A percentile compares a stretch with the other conserved stretches of the same genome.
These are phyloP conservation scores for Lagopus leucura DNA, from an alignment of 2,113 vertebrate species.

Conservation along the genomic window DNA sequence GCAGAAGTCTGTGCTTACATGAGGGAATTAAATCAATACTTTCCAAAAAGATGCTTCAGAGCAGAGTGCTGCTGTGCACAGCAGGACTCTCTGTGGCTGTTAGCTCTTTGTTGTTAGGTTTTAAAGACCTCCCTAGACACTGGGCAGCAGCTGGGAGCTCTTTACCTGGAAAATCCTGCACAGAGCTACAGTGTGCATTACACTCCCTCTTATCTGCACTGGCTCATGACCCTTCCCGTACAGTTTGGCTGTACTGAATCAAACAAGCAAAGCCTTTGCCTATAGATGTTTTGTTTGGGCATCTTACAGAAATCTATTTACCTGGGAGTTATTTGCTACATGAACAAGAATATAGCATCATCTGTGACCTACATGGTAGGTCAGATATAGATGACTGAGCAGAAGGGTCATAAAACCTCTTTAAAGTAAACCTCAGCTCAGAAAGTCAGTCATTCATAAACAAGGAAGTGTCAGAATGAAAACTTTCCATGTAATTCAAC, in stretches of 20 bases:
- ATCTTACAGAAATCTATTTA: neutral
- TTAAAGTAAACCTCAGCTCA: neutral
- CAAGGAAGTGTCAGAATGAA: neutral
- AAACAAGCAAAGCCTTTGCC: neutral
- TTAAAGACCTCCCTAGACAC: neutral
- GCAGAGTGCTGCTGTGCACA: neutral
- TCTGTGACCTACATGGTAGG: neutral
- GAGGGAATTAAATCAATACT: constrained; percentile 56
- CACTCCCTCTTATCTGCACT: accelerated
- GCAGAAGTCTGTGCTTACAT: neutral
- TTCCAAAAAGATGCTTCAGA: constrained; percentile 9
- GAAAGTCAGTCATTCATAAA: neutral
- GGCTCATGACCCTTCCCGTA: accelerated
- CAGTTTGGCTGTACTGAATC: neutral
- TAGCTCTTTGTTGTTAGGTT: neutral
- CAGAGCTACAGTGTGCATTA: neutral
- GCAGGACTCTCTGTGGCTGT: neutral
- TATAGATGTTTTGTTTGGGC: neutral
- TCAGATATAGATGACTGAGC: neutral
- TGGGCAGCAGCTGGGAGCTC: neutral
- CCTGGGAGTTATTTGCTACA: neutral
- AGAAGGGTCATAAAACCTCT: neutral
- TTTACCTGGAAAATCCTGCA: neutral
- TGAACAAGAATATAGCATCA: neutral
- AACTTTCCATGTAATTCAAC: neutral